A percentile compares a stretch with the other conserved stretches of the same genome.
Conservation (phyloP, 2,797 vertebrate species). For the Myotis vivesi region DNA sequence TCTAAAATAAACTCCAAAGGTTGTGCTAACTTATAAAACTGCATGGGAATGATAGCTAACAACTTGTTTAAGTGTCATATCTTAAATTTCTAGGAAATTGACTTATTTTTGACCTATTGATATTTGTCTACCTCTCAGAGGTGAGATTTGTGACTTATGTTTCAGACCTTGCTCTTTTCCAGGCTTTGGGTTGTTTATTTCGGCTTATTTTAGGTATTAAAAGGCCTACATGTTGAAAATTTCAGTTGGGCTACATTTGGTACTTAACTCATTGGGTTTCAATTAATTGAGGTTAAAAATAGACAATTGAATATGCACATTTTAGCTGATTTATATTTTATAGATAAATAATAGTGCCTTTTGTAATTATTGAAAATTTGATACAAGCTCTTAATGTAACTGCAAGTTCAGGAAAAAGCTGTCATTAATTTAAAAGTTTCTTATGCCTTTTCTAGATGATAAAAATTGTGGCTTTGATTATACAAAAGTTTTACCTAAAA, state of each 20-base stretch:
- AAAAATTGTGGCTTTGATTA: not conserved
- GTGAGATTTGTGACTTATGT: not conserved
- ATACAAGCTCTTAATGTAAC: not conserved
- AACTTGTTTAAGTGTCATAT: not conserved
- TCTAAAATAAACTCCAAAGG: not conserved
- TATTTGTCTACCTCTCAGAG: not conserved
- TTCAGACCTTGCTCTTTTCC: not conserved
- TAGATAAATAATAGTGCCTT: not conserved
- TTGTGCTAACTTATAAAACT: not conserved
- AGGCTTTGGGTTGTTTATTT: not conserved
- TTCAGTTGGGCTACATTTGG: not conserved
- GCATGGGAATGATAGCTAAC: not conserved
- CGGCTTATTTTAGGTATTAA: not conserved
- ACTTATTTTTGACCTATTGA: not conserved
- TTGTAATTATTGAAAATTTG: constrained; percentile 15
- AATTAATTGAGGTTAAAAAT: not conserved
- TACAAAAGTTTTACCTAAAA: not conserved
- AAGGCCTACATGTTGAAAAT: not conserved
- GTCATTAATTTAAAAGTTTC: not conserved
- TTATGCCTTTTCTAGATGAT: not conserved
- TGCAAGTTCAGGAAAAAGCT: not conserved
- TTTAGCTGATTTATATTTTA: constrained; percentile 15
- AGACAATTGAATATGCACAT: not conserved
- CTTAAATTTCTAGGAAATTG: not conserved
- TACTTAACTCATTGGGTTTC: not conserved